Conservation (phyloP, 2,797 vertebrate species). For the Toxotes lorentzi region DNA sequence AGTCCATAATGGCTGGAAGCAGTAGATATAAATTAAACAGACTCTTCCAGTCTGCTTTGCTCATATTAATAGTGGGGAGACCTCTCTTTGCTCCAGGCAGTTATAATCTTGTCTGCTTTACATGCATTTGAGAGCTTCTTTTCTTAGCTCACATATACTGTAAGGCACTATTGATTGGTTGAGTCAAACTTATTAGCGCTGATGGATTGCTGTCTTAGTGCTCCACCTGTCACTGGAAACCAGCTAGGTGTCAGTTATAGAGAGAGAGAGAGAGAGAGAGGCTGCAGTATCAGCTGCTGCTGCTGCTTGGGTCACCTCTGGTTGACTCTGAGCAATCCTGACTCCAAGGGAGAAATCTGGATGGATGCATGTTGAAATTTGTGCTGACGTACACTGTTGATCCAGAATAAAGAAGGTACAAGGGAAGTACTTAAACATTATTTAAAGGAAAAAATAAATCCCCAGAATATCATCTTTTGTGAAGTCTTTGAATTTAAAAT, state of each 20-base stretch:
- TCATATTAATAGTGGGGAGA: conserved; percentile 66
- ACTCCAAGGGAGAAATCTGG: conserved; percentile 19
- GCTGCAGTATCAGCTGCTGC: conserved; percentile 34
- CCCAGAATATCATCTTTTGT: no score
- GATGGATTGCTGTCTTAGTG: conserved; percentile 63
- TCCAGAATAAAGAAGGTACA: no score
- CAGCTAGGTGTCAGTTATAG: conserved; percentile 40
- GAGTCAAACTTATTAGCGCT: conserved; percentile 65
- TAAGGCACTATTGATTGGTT: conserved; percentile 65
- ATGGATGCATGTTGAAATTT: not conserved
- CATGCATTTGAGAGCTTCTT: conserved; percentile 65
- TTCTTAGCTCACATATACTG: conserved; percentile 57
- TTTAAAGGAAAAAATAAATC: no score
- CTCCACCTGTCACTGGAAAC: conserved; percentile 55
- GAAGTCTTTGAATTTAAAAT: no score
- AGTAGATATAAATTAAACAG: conserved; percentile 67
- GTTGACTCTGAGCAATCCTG: conserved; percentile 32
- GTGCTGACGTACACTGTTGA: no score
- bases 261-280: conserved; percentile 7
- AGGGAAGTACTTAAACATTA: no score
- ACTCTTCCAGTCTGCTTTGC: conserved; percentile 64
- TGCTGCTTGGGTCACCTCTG: conserved; percentile 36
- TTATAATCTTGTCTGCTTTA: conserved; percentile 54
- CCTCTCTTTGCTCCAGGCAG: conserved; percentile 61
- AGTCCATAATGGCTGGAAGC: conserved; percentile 60